A percentile compares a stretch with the other conserved stretches of the same genome.
Evolutionary conservation across 53 echinoderm and acorn worm species (phyloP).

Genomic region (Paelopatides confundens): DNA sequence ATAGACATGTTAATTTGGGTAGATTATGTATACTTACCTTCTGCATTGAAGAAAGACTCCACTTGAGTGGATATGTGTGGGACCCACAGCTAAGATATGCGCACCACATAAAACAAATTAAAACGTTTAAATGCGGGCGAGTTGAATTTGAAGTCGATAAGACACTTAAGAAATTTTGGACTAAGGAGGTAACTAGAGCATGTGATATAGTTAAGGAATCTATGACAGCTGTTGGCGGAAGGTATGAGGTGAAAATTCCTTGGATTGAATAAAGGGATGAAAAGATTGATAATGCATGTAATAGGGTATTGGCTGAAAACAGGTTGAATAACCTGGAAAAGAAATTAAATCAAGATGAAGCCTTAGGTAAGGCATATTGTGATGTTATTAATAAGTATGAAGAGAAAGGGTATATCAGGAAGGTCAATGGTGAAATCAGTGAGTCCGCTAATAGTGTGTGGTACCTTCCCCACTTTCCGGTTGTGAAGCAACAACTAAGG

Average conservation of each 20-base stretch:
- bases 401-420: too few relatives aligned
- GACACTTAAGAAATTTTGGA: neutral
- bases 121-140: neutral
- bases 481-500: neutral
- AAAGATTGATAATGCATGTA: neutral
- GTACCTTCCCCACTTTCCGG: neutral
- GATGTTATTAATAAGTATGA: too few relatives aligned
- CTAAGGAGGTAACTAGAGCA: neutral
- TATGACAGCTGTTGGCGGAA: neutral
- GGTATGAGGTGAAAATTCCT: conserved; percentile 38
- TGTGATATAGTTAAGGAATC: conserved; percentile 4
- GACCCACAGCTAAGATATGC: neutral
- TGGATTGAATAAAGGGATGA: neutral
- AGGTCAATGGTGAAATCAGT: too few relatives aligned
- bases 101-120: neutral
- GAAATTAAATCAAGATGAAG: too few relatives aligned
- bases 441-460: too few relatives aligned
- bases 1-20: conserved; percentile 22
- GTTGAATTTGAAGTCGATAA: neutral
- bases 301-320: neutral
- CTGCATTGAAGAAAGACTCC: conserved; percentile 41
- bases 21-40: conserved; percentile 7
- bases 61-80: conserved; percentile 46
- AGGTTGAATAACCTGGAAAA: conserved; percentile 45
- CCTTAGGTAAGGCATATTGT: too few relatives aligned